Percentiles rank a stretch among this genome's conserved stretches.
These are phyloP conservation scores for Trachelus stipa DNA, from an alignment of 2,888 invertebrate species.

Conservation along the genomic window DNA sequence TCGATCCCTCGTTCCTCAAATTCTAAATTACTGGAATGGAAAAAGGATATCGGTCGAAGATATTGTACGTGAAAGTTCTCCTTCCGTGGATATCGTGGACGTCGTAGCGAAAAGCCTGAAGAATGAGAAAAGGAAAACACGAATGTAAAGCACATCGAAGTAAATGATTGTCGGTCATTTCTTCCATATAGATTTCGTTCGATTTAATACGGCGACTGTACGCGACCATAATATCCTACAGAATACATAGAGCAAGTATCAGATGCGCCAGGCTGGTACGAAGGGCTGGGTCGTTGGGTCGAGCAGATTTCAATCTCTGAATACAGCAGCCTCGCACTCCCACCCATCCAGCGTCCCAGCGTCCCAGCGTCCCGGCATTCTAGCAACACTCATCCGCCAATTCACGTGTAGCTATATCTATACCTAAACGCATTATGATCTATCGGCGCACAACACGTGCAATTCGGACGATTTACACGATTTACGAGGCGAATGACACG, in stretches of 20 bases:
- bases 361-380: neutral
- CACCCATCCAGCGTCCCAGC: neutral
- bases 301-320: slow-evolving; percentile 49
- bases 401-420: neutral
- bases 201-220: slow-evolving; percentile 58
- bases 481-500: neutral
- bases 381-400: neutral
- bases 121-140: neutral
- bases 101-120: neutral
- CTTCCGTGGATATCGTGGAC: too few relatives aligned
- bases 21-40: too few relatives aligned
- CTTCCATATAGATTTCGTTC: slow-evolving; percentile 46
- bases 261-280: neutral
- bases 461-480: neutral
- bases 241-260: slow-evolving; percentile 34
- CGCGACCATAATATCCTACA: slow-evolving; percentile 54
- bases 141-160: neutral
- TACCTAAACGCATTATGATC: neutral
- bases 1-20: too few relatives aligned
- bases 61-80: too few relatives aligned
- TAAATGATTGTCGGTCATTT: neutral
- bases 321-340: slow-evolving; percentile 14
- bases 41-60: too few relatives aligned
- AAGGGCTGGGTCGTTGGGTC: slow-evolving; percentile 22
- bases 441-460: neutral